Conservation (phyloP, 1,140 invertebrate genomes). For the Ips nitidus region DNA sequence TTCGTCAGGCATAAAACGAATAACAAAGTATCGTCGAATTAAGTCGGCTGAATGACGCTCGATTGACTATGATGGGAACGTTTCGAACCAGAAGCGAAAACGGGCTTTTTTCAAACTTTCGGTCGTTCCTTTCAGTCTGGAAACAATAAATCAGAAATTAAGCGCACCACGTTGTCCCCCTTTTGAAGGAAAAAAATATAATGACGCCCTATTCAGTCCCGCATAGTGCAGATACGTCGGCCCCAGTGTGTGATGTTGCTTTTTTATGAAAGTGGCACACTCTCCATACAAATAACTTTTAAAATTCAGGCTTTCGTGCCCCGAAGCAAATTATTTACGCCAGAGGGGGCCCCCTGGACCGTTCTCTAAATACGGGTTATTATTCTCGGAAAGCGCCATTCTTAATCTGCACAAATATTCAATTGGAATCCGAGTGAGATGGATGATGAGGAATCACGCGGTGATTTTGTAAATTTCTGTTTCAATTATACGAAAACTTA, state of each 20-base stretch:
- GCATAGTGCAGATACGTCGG: slow-evolving; percentile 22
- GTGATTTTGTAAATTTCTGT: too few species aligned
- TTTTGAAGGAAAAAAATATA: slow-evolving; percentile 19
- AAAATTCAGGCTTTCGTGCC: slow-evolving; percentile 21
- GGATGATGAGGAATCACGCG: too few species aligned
- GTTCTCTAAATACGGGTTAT: slow-evolving; percentile 10
- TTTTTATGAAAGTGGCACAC: slow-evolving; percentile 33
- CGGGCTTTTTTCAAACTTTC: neutral
- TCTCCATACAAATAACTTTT: slow-evolving; percentile 38
- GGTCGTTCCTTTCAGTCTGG: slow-evolving; percentile 5
- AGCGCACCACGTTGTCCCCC: slow-evolving; percentile 16
- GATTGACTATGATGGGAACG: slow-evolving; percentile 1
- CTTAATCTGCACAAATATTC: neutral
- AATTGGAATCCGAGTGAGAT: too few species aligned
- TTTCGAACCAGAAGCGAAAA: slow-evolving; percentile 5
- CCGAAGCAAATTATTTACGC: slow-evolving; percentile 34
- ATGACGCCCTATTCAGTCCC: slow-evolving; percentile 24
- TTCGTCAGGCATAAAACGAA: neutral
- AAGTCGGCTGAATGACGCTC: slow-evolving; percentile 2
- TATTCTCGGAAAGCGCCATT: neutral
- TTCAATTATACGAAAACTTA: too few species aligned
- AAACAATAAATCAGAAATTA: slow-evolving; percentile 36
- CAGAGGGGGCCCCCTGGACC: slow-evolving; percentile 4
- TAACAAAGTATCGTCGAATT: neutral
- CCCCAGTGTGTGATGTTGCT: slow-evolving; percentile 24